These are phyloP conservation scores for Phrixothrix hirtus DNA, from an alignment of 2,888 invertebrate genomes.

Conservation along the genomic window DNA sequence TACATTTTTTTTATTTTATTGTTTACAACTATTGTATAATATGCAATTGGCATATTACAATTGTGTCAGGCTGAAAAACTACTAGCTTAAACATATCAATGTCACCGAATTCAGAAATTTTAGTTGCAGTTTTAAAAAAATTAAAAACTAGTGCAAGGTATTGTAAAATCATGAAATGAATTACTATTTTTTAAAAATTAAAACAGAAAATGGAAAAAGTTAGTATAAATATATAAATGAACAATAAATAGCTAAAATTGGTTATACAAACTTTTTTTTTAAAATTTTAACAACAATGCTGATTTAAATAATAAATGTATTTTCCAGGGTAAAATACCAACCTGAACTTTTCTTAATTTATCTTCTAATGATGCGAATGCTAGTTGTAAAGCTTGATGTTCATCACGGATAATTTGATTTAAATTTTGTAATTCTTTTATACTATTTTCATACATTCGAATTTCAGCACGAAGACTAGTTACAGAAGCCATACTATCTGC, in stretches of 20 bases:
- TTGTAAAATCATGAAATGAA: too few relatives aligned
- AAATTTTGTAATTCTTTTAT: constrained; percentile 78
- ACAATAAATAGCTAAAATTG: neutral
- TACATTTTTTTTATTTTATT: too few relatives aligned
- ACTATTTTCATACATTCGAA: constrained; percentile 71
- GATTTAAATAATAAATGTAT: too few relatives aligned
- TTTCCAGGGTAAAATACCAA: constrained; percentile 55
- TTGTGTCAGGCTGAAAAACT: too few relatives aligned
- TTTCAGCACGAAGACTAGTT: constrained; percentile 71
- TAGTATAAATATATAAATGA: neutral
- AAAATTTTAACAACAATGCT: too few relatives aligned
- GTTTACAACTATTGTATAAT: too few relatives aligned
- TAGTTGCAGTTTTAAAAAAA: too few relatives aligned
- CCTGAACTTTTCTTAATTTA: constrained; percentile 81
- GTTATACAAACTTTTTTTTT: neutral
- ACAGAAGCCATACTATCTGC: constrained; percentile 71
- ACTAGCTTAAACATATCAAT: too few relatives aligned
- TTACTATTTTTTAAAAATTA: neutral
- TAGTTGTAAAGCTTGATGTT: constrained; percentile 91
- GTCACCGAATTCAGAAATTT: too few relatives aligned
- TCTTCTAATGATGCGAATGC: constrained; percentile 89
- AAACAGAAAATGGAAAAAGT: too few relatives aligned
- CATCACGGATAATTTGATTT: constrained; percentile 89
- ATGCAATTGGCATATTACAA: too few relatives aligned
- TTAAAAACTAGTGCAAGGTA: too few relatives aligned